Evolutionary conservation across 1,140 invertebrate genomes (phyloP).

Genomic region (Protaetia brevitarsis): DNA sequence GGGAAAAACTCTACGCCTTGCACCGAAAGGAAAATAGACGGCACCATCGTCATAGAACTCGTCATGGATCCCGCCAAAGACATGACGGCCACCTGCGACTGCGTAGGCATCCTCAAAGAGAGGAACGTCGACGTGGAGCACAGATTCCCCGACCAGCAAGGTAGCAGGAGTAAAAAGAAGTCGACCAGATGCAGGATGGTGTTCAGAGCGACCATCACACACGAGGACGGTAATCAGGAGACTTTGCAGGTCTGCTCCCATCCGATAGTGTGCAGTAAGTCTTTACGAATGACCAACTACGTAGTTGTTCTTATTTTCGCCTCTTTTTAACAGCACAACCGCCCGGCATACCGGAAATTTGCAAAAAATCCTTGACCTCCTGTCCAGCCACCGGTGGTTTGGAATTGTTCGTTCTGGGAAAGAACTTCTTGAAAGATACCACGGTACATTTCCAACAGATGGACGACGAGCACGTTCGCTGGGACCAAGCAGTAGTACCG

Average conservation of each 20-base stretch:
- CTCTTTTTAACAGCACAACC: slow-evolving; percentile 75
- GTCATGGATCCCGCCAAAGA: slow-evolving; percentile 84
- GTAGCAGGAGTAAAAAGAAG: slow-evolving; percentile 83
- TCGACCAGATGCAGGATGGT: slow-evolving; percentile 93
- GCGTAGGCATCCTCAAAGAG: slow-evolving; percentile 85
- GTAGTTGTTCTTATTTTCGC: background rate
- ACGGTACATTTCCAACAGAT: slow-evolving; percentile 79
- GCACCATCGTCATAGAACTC: slow-evolving; percentile 91
- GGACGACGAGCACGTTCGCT: slow-evolving; percentile 54
- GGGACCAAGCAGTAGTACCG: slow-evolving; percentile 74
- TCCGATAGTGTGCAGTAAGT: slow-evolving; percentile 93
- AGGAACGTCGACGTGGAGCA: slow-evolving; percentile 96
- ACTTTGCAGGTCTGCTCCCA: slow-evolving; percentile 90
- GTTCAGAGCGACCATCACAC: slow-evolving; percentile 77
- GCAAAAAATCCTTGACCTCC: slow-evolving; percentile 83
- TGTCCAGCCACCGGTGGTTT: slow-evolving; percentile 76
- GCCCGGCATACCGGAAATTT: slow-evolving; percentile 92
- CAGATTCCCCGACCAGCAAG: slow-evolving; percentile 74
- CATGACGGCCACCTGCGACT: slow-evolving; percentile 87
- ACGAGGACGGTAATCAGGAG: slow-evolving; percentile 71
- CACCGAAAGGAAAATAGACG: slow-evolving; percentile 82
- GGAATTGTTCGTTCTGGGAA: slow-evolving; percentile 93
- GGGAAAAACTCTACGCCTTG: slow-evolving; percentile 96
- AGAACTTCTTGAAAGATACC: slow-evolving; percentile 95
- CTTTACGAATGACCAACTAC: background rate